Base-by-base conservation (phyloP, 1,140 invertebrate species). In the Listronotus bonariensis region DNA sequence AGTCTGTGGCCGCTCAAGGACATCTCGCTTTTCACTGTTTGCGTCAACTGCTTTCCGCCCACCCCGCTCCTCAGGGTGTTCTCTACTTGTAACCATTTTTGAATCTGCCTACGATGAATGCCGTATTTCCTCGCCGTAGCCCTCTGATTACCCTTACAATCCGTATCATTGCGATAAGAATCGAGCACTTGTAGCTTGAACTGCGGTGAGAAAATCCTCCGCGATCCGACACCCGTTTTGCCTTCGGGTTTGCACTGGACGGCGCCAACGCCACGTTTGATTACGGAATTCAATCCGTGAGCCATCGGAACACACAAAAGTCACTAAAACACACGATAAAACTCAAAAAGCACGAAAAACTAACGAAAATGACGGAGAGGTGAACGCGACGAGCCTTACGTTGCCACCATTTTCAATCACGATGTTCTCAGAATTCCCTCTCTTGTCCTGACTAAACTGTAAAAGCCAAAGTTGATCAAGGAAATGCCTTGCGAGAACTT, bases 71-170 rank as follows among this genome's bases (percentile, higher is more conserved):
- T 82, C 38, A 93, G 78, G 72, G 87, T 87, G 34, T 85, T 85
- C 77, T 93, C 90, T 69, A 88, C 89, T 78, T 92, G 91, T 56
- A 94, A 77, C 92, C 92, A 94, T 82, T 94, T 93, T 77, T 93
- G 91, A 55, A 94, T 92, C 77, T 93, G 91, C 26, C 91, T 82
- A 11, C 92, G 83, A 75, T 93, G 91, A 52, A 93, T 93, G 14
- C 89, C 89, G 75, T 92, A 93, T 77, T 94, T 93, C 62, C 91
- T 84, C 6, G 92, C 92, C 1, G 92, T 93, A 0, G 92, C 89
- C 12, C 91, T 81, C 74, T 93, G 91, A 78, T 93, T 93, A 9
- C 91, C 91, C 69, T 90, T 87, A 77, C 91, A 93, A 75, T 93
- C 91, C 31, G 86, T 84, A 76, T 94, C 91, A 65, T 87, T 85